Base-by-base conservation (phyloP, 1,140 invertebrate genomes). In the Chironomus striatipennis region DNA sequence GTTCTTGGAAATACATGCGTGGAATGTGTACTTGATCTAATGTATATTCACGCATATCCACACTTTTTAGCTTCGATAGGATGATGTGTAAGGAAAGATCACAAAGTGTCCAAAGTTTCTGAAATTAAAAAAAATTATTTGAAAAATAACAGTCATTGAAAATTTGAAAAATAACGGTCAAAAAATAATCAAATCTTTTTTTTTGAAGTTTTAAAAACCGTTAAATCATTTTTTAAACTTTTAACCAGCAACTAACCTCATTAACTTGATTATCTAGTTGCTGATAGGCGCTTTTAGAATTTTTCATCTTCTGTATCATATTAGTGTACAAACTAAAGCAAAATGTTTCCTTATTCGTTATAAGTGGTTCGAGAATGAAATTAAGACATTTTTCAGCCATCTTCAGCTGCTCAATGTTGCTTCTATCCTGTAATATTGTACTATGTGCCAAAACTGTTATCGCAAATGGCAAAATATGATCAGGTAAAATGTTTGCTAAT, bases 31-130 rank as follows among this genome's bases (percentile, higher is more conserved):
- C 90, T 70, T 70, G 65, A 79, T 96, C 93, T 10, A 90, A 87
- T 1, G 93, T 91, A 80, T 93, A 93, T 79, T 96, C 93, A 81
- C 94, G 94, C 83, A 95, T 85, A 78, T 96, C 93, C 81, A 94
- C 95, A 81, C 89, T 94, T 24, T 88, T 89, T n/a, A 93, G 90
- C 78, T 93, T 93, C 17, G 91, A 88, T 81, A 93, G 88, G 77
- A 98, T 90, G 75, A 98, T 86, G 75, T 93, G 91, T 84, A 96
- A 90, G 7, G 95, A 93, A 74, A 98, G 85, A 86, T 98, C 97
- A 86, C 96, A 98, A 73, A 97, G 90, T 65, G 95, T 92, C 91
- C 95, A 98, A 78, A 99, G 85, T 93, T 96, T 98, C 93, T 97
- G 82, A 7, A 85, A 83, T 75, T n/a, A n/a, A n/a, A n/a, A n/a